These are phyloP conservation scores for Megaceryle maxima DNA, from an alignment of 2,113 vertebrate species.

Conservation along the genomic window DNA sequence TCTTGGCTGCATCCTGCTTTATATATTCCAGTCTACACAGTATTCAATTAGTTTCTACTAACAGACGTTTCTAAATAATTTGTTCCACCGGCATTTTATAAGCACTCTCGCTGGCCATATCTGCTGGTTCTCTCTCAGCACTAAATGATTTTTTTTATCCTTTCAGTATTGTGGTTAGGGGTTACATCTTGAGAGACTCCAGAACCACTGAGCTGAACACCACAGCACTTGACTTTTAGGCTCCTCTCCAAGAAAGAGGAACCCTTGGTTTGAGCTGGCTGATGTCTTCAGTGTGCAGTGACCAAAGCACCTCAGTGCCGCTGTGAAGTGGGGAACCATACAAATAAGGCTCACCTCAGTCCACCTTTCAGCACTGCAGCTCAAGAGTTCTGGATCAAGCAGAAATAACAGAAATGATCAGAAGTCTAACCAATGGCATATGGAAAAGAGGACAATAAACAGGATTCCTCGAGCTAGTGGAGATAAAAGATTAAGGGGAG, in stretches of 20 bases:
- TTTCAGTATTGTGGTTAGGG: neutral
- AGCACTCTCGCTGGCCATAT: neutral
- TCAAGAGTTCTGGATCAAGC: neutral
- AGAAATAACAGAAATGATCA: neutral
- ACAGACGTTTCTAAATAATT: constrained; percentile 56
- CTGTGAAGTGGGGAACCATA: neutral
- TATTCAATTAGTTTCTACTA: constrained; percentile 63
- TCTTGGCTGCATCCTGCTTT: constrained; percentile 32
- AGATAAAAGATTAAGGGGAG: neutral
- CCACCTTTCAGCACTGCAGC: neutral
- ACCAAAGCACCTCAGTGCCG: neutral
- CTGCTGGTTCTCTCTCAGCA: neutral
- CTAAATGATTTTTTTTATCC: neutral
- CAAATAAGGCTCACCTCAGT: neutral
- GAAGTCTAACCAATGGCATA: neutral
- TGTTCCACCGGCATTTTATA: constrained; percentile 27
- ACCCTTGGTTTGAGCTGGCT: neutral
- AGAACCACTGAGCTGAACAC: neutral
- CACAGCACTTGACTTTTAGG: neutral
- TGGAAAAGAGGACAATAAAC: neutral
- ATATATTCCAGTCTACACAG: constrained; percentile 28
- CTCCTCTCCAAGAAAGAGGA: neutral
- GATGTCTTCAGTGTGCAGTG: neutral
- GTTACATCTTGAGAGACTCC: neutral
- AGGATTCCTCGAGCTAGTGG: neutral